Evolutionary conservation across 2,888 invertebrate species (phyloP), one percentile per base, ranked within the genome.

Genomic region (Amblyjoppa proteus): DNA sequence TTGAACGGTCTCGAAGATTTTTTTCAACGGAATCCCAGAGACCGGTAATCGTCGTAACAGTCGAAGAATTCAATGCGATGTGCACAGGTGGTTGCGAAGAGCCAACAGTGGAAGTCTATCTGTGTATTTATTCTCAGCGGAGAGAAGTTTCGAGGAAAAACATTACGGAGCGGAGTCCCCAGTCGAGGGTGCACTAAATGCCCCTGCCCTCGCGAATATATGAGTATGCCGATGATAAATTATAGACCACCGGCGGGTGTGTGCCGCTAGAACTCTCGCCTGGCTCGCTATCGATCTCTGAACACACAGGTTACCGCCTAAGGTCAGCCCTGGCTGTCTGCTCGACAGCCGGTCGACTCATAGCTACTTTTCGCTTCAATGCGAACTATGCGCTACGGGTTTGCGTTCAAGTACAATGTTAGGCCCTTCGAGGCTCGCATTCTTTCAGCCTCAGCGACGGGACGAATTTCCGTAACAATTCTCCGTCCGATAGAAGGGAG

Each of bases 211-310:
- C 13, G 77, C 64, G 56, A 51, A 66, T 38, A 31, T 61, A 28
- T 56, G 64, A 80, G 70, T 90, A 89, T 88, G 90, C 90, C 90
- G 90, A 89, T 91, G 91, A 92, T 92, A 92, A 92, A 92, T 92
- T 92, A 92, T 92, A 91, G 88, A 90, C 91, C 90, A 87, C 88
- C 70, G 53, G 70, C 45, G 69, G 25, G 69, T 41, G 61, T 71
- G 41, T 58, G 56, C 66, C 58, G 70, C 56, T 58, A 75, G 61
- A 80, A 78, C 64, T 16, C 34, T 34, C 64, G 77, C 56, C 20
- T 25, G 49, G 49, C 38, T 58, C 87, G 89, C 89, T 92, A 92
- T 92, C 89, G 92, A 92, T 92, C 91, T 88, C 84, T 77, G 89
- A 16, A 34, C 31, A n/a, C 61, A 81, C 77, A 51, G 58, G 58